Base-by-base conservation (phyloP, 1,140 invertebrate genomes). In the Helicoverpa zea region DNA sequence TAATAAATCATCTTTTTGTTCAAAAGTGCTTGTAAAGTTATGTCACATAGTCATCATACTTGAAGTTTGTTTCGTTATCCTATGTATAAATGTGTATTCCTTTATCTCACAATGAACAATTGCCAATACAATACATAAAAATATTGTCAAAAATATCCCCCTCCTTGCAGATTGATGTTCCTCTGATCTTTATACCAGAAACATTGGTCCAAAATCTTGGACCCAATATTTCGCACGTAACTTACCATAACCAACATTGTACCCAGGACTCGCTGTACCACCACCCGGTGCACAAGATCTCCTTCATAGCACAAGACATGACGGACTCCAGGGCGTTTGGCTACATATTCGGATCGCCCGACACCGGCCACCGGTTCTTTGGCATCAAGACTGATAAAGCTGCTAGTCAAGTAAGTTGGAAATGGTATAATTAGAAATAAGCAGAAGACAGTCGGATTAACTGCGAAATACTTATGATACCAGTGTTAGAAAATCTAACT, bases 331-430 rank as follows among this genome's bases (percentile, higher is more conserved):
- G 99, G 83, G 99, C 99, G 0, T 99, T 99, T 96, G 99, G 99
- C 7, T 99, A 99, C 90, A 99, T 99, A 88, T 99, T 98, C 95
- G 99, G 99, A 5, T 98, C 98, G 18, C 98, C 98, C 1, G 98
- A 99, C 90, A 99, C 98, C 56, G 98, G 98, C 0, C 99, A 99
- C 95, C 96, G 98, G 84, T 99, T 99, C 96, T 99, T 99, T 95
- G 99, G 98, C 59, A 99, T 99, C 83, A 99, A 99, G 96, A 99
- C 99, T 83, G 99, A 99, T 95, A 99, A 99, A 96, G 98, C 98
- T 83, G 99, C 98, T 88, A 98, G 97, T 96, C 98, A 98, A 96
- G 98, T 98, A 95, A 94, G 91, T 85, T 13, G 12, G n/a, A 59
- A 68, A 59, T 54, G 11, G 16, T 56, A 64, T 18, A 49, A 12